phyloP scores from a whole-genome alignment of 2,113 vertebrate genomes.

The Tenebrosternarchus preto region DNA sequence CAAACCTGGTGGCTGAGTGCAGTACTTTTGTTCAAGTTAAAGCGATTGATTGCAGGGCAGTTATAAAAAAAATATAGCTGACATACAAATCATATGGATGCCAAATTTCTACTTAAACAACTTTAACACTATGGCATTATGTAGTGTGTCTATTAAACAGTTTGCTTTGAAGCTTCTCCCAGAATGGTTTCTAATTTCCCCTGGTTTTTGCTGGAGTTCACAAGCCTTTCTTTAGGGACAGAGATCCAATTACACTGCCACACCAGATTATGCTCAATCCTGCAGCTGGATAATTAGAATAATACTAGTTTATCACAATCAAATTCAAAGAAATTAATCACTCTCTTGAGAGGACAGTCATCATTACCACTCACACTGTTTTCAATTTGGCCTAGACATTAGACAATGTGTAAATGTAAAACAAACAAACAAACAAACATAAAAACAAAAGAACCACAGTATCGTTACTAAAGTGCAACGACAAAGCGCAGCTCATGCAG shows the following conservation, averaged over 20 bases:
- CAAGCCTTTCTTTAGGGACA: slow-evolving; percentile 68
- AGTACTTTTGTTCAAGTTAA: background rate
- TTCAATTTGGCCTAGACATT: slow-evolving; percentile 51
- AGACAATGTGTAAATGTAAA: slow-evolving; percentile 14
- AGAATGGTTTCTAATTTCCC: slow-evolving; percentile 71
- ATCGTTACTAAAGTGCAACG: slow-evolving; percentile 26
- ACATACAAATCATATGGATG: background rate
- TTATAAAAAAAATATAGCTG: slow-evolving; percentile 5
- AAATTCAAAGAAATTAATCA: slow-evolving; percentile 69
- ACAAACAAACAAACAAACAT: too few relatives aligned
- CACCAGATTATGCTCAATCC: slow-evolving; percentile 74
- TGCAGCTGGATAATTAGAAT: slow-evolving; percentile 74
- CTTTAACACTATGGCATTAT: slow-evolving; percentile 40
- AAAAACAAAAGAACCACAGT: too few relatives aligned
- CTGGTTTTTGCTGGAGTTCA: slow-evolving; percentile 67
- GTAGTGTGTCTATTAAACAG: slow-evolving; percentile 51
- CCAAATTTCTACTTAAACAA: slow-evolving; percentile 46
- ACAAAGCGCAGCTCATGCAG: slow-evolving; percentile 5
- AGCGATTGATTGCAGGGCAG: background rate
- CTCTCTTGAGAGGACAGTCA: slow-evolving; percentile 57
- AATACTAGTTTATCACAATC: slow-evolving; percentile 64
- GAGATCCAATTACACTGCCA: slow-evolving; percentile 73
- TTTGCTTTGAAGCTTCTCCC: slow-evolving; percentile 67
- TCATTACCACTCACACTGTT: slow-evolving; percentile 55
- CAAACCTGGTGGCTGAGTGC: background rate